phyloP scores from a whole-genome alignment of 2,888 invertebrate species.

The Metellina segmentata region DNA sequence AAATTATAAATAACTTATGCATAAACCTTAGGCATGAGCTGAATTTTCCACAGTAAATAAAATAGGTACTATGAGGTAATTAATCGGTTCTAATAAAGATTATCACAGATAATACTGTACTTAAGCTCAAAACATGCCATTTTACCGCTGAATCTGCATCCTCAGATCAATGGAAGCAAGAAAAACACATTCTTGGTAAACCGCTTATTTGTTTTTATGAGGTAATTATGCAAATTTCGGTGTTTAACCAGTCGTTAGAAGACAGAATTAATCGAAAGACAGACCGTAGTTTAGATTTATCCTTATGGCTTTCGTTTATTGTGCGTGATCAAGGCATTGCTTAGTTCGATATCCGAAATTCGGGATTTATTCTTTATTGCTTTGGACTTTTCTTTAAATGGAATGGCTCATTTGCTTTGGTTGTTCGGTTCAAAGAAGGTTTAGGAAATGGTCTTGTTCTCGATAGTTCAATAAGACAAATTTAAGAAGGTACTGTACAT shows the following conservation, averaged over 20 bases:
- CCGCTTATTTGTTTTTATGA: conserved; percentile 38
- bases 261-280: conserved; percentile 22
- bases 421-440: not conserved
- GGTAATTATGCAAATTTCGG: conserved; percentile 25
- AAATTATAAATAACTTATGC: too few relatives aligned
- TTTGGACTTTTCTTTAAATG: not conserved
- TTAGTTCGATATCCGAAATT: not conserved
- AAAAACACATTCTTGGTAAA: conserved; percentile 12
- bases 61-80: too few relatives aligned
- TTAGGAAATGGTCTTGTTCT: not conserved
- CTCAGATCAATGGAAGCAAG: conserved; percentile 8
- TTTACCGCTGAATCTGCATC: not conserved
- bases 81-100: too few relatives aligned
- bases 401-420: not conserved
- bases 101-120: too few relatives aligned
- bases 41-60: too few relatives aligned
- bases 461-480: too few relatives aligned
- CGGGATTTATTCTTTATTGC: not conserved
- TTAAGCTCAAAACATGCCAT: not conserved
- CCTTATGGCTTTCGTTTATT: conserved; percentile 1
- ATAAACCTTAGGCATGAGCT: too few relatives aligned
- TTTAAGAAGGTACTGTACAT: too few relatives aligned
- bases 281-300: not conserved
- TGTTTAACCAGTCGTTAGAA: conserved; percentile 35
- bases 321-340: not conserved